Evolutionary conservation across 2,797 vertebrate species (phyloP).

Genomic region (Pantherophis vulpinus): DNA sequence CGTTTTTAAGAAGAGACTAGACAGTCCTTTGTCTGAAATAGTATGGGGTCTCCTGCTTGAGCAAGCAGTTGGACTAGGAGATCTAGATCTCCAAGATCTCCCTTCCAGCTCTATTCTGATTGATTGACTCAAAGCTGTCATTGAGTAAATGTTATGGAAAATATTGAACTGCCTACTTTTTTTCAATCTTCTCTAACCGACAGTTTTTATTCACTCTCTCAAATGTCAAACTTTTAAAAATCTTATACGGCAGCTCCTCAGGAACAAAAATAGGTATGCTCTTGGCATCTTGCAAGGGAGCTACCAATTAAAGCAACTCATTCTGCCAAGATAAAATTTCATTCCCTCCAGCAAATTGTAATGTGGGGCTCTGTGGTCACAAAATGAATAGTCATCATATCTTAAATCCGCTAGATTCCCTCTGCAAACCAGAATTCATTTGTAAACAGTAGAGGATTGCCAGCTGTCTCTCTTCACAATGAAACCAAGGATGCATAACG

Average conservation of each 20-base stretch:
- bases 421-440: not conserved
- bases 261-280: not conserved
- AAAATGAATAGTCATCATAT: not conserved
- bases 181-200: not conserved
- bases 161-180: not conserved
- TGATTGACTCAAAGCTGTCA: not conserved
- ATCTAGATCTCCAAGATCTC: too few species aligned
- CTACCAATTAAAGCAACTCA: not conserved
- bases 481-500: not conserved
- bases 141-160: not conserved
- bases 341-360: not conserved
- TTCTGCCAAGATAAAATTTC: not conserved
- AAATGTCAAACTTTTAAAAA: not conserved
- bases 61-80: too few species aligned
- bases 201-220: not conserved
- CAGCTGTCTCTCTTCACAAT: not conserved
- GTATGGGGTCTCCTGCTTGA: too few species aligned
- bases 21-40: too few species aligned
- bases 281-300: not conserved
- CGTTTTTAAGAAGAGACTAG: too few species aligned
- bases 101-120: too few species aligned
- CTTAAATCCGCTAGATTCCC: not conserved
- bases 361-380: not conserved
- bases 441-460: not conserved
- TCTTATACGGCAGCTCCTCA: not conserved